Evolutionary conservation across 2,113 vertebrate genomes (phyloP).

Genomic region (Orientallactaga bullata): DNA sequence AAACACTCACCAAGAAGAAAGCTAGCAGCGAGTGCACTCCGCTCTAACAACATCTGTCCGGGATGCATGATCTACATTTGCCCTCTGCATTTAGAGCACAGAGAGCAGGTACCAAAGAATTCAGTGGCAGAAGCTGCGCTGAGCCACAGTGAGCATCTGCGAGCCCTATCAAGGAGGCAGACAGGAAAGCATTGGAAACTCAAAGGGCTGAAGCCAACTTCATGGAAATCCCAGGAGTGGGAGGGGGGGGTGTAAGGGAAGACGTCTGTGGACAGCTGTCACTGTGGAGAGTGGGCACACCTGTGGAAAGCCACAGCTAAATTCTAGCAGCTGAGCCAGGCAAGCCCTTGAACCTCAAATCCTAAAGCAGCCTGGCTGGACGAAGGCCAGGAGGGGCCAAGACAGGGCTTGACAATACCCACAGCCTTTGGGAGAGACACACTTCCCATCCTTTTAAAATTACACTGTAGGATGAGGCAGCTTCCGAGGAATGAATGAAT

Average conservation of each 20-base stretch:
- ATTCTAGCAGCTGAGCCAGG: not conserved
- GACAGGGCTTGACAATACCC: not conserved
- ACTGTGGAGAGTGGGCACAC: not conserved
- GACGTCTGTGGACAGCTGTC: not conserved
- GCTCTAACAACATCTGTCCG: not conserved
- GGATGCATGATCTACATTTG: not conserved
- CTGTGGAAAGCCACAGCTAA: not conserved
- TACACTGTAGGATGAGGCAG: not conserved
- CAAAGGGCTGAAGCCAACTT: not conserved
- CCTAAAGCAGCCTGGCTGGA: not conserved
- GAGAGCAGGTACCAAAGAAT: constrained; percentile 5
- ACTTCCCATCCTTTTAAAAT: not conserved
- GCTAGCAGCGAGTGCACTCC: not conserved
- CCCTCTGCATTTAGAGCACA: constrained; percentile 8
- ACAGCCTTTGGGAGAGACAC: not conserved
- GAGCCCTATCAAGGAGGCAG: not conserved
- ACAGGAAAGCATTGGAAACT: not conserved
- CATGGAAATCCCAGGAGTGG: not conserved
- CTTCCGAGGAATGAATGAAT: not conserved
- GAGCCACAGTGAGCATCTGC: not conserved
- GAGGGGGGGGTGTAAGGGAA: not conserved
- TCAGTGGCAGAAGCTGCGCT: not conserved
- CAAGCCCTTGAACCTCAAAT: not conserved
- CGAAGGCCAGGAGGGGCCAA: not conserved
- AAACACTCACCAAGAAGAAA: constrained; percentile 20